phyloP scores from a whole-genome alignment of 2,888 invertebrate genomes.

The Patella depressa region DNA sequence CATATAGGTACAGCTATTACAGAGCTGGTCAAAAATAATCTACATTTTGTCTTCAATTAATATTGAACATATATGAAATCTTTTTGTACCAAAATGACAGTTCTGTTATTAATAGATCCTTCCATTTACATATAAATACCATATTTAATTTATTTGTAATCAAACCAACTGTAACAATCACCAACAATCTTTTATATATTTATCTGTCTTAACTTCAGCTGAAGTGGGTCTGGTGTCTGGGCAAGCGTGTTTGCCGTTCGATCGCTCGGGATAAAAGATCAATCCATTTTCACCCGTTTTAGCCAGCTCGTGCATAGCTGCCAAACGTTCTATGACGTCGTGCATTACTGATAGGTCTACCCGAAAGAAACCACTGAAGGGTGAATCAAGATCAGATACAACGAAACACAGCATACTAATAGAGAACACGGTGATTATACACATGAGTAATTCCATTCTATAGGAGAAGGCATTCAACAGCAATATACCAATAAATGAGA shows the following conservation, averaged over 20 bases:
- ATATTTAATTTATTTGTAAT: background rate
- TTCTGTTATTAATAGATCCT: no score
- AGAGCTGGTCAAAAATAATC: no score
- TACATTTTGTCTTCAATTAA: no score
- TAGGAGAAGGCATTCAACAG: conserved; percentile 53
- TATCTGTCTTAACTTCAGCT: conserved; percentile 1
- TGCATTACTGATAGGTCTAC: conserved; percentile 53
- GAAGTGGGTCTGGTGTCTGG: background rate
- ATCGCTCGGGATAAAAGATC: conserved; percentile 33
- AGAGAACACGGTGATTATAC: conserved; percentile 63
- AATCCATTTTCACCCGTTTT: conserved; percentile 29
- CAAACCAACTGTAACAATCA: background rate
- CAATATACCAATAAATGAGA: conserved; percentile 60
- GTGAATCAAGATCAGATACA: conserved; percentile 56
- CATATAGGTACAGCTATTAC: no score
- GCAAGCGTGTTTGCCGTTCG: background rate
- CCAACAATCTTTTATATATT: background rate
- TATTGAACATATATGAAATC: no score
- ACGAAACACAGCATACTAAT: conserved; percentile 61
- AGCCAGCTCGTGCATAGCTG: conserved; percentile 44
- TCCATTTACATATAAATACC: background rate
- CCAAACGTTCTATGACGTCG: conserved; percentile 47
- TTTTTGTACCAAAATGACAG: no score
- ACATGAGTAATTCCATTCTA: conserved; percentile 59
- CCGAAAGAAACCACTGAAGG: conserved; percentile 61